phyloP scores from a whole-genome alignment of 2,113 vertebrate species.

The Lates calcarifer region DNA sequence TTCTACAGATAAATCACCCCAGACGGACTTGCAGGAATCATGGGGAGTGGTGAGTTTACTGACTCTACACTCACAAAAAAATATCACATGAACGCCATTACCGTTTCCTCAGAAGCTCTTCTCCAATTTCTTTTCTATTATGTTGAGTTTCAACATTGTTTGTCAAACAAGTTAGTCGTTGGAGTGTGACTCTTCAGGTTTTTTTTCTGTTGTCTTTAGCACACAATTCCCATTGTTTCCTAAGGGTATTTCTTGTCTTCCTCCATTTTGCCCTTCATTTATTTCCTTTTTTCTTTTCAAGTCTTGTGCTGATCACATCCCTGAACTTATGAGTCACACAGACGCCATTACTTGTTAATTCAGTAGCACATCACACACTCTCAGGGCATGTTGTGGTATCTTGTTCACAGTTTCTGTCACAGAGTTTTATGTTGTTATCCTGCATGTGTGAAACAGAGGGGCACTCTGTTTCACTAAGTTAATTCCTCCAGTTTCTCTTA shows the following conservation, averaged over 20 bases:
- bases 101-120: background rate
- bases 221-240: constrained; percentile 21
- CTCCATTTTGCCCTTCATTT: background rate
- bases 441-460: constrained; percentile 59
- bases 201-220: background rate
- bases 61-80: background rate
- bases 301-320: constrained; percentile 13
- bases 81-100: background rate
- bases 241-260: constrained; percentile 10
- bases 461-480: constrained; percentile 56
- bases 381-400: constrained; percentile 27
- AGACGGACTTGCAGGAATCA: constrained; percentile 74
- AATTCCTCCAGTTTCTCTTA: constrained; percentile 51
- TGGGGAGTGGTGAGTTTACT: constrained; percentile 81
- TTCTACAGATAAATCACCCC: constrained; percentile 56
- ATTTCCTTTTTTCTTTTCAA: background rate
- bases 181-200: constrained; percentile 21
- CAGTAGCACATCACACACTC: background rate
- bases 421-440: constrained; percentile 35
- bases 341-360: constrained; percentile 3
- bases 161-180: background rate
- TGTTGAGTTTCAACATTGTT: constrained; percentile 12
- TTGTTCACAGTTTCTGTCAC: background rate
- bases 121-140: background rate
- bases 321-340: constrained; percentile 15